Conservation (phyloP, 2,113 vertebrate species). For the Laticauda colubrina region DNA sequence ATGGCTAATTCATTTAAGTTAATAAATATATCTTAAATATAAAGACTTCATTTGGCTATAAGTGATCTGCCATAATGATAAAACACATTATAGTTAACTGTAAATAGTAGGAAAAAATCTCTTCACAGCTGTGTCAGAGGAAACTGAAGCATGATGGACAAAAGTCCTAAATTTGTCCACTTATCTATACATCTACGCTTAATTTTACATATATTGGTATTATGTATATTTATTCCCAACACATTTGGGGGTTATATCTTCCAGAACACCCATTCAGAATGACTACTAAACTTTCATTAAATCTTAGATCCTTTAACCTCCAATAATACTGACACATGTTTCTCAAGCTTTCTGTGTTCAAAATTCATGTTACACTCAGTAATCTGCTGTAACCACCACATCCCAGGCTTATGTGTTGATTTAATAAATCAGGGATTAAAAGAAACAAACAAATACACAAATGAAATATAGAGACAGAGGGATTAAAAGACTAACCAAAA, state of each 20-base stretch:
- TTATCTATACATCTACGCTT: not conserved
- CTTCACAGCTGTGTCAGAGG: not conserved
- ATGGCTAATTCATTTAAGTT: not conserved
- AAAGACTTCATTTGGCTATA: not conserved
- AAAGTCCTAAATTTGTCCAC: not conserved
- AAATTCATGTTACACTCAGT: not conserved
- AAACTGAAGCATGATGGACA: too few relatives aligned
- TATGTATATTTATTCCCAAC: not conserved
- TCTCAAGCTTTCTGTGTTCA: not conserved
- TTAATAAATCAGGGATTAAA: conserved; percentile 19
- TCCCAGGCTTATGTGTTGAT: conserved; percentile 2
- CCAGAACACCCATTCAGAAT: not conserved
- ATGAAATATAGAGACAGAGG: conserved; percentile 42
- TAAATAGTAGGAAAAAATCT: not conserved
- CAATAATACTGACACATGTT: not conserved
- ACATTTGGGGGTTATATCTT: not conserved
- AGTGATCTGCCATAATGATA: not conserved
- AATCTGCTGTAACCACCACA: not conserved
- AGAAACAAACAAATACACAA: conserved; percentile 10
- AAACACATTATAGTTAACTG: not conserved
- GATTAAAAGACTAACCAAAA: conserved; percentile 64
- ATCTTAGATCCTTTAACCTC: not conserved
- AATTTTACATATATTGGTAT: not conserved
- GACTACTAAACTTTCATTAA: not conserved
- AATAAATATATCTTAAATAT: not conserved